phyloP scores from a whole-genome alignment of 2,797 vertebrate genomes.

The Vespertilio murinus region DNA sequence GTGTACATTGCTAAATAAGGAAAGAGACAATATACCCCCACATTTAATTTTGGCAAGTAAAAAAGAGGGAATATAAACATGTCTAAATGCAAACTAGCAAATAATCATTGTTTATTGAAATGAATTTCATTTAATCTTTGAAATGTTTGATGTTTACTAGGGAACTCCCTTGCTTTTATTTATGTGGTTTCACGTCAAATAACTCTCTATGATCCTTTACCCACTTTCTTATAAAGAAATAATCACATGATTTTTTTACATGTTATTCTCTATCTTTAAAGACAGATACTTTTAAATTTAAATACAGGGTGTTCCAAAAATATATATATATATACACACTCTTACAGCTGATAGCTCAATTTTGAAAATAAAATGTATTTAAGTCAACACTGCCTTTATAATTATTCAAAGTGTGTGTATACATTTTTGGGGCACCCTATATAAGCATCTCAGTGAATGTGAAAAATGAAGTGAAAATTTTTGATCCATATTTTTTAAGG shows the following conservation, averaged over 20 bases:
- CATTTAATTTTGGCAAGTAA: not conserved
- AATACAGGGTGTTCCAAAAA: no score
- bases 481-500: not conserved
- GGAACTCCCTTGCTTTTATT: not conserved
- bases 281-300: not conserved
- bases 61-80: not conserved
- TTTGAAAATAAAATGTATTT: no score
- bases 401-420: no score
- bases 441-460: not conserved
- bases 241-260: no score
- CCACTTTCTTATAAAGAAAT: not conserved
- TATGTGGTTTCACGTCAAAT: not conserved
- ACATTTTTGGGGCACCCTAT: not conserved
- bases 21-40: not conserved
- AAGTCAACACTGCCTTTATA: no score
- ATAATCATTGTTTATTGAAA: slow-evolving; percentile 3
- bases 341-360: no score
- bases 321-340: no score
- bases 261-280: not conserved
- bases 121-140: slow-evolving; percentile 30
- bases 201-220: not conserved
- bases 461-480: not conserved
- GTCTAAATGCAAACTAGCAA: not conserved
- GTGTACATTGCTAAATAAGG: not conserved
- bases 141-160: slow-evolving; percentile 9